A percentile compares a stretch with the other conserved stretches of the same genome.
phyloP scores from a whole-genome alignment of 2,797 vertebrate genomes.

The Cephalopachus bancanus region DNA sequence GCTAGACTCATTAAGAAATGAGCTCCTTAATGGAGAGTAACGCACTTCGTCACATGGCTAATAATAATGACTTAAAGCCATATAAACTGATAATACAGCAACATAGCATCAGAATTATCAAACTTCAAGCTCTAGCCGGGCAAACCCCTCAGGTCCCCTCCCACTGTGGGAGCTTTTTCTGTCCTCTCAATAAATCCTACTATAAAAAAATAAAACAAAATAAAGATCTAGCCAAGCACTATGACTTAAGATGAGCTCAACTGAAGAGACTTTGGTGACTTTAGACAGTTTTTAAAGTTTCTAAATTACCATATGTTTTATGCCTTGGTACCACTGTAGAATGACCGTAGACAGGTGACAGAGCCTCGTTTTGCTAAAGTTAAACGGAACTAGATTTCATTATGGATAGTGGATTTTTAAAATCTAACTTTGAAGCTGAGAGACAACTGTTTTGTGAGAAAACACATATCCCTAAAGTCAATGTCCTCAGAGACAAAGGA shows the following conservation, averaged over 20 bases:
- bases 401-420: background rate
- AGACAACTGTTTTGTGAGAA: background rate
- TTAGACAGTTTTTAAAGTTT: slow-evolving; percentile 31
- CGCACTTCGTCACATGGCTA: background rate
- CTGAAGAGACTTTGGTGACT: slow-evolving; percentile 46
- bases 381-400: background rate
- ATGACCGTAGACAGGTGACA: background rate
- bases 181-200: too few species aligned
- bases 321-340: background rate
- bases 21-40: slow-evolving; percentile 14
- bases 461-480: background rate
- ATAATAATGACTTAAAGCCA: slow-evolving; percentile 35
- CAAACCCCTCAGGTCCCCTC: too few species aligned
- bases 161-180: too few species aligned
- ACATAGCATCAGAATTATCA: slow-evolving; percentile 28
- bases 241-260: background rate
- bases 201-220: too few species aligned
- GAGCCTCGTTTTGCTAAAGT: slow-evolving; percentile 50
- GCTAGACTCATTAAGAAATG: slow-evolving; percentile 23
- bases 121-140: background rate
- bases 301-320: background rate
- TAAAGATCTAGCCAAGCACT: slow-evolving; percentile 57
- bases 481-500: background rate
- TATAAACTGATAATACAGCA: background rate
- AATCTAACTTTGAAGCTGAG: background rate